phyloP scores from a whole-genome alignment of 2,888 invertebrate species.

The Bellardia pandia region DNA sequence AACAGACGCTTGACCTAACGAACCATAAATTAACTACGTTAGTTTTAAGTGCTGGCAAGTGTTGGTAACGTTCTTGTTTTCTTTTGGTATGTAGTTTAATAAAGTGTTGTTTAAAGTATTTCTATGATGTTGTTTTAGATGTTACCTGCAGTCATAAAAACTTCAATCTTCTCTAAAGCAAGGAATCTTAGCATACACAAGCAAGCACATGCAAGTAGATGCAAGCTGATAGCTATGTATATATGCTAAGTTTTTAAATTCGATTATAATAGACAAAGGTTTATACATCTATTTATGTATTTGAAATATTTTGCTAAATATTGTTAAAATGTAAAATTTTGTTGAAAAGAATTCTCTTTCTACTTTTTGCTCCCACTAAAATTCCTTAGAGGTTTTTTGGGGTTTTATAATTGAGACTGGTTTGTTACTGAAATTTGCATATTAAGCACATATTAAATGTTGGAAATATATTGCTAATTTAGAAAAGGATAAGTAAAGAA shows the following conservation, averaged over 20 bases:
- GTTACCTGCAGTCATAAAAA: slow-evolving; percentile 70
- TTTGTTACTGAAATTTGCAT: slow-evolving; percentile 48
- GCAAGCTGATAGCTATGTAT: too few relatives aligned
- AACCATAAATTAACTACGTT: slow-evolving; percentile 83
- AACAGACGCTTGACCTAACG: slow-evolving; percentile 81
- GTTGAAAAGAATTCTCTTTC: slow-evolving; percentile 29
- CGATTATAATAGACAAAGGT: slow-evolving; percentile 75
- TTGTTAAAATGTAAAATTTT: slow-evolving; percentile 31
- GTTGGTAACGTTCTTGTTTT: slow-evolving; percentile 48
- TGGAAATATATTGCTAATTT: slow-evolving; percentile 13
- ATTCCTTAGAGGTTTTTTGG: slow-evolving; percentile 46
- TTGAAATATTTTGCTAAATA: slow-evolving; percentile 55
- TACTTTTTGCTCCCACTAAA: neutral
- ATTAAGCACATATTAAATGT: slow-evolving; percentile 9
- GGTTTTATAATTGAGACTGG: slow-evolving; percentile 45
- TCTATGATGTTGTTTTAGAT: slow-evolving; percentile 25
- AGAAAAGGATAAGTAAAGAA: neutral
- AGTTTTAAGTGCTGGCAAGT: slow-evolving; percentile 75
- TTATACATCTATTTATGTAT: neutral
- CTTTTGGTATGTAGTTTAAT: neutral
- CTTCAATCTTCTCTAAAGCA: slow-evolving; percentile 26
- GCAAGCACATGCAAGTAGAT: too few relatives aligned
- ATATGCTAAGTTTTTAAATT: slow-evolving; percentile 76
- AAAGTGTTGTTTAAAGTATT: slow-evolving; percentile 51
- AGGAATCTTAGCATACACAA: neutral